Percentiles rank a stretch among this genome's conserved stretches.
phyloP scores from a whole-genome alignment of 2,113 vertebrate species.

The Anguilla rostrata region DNA sequence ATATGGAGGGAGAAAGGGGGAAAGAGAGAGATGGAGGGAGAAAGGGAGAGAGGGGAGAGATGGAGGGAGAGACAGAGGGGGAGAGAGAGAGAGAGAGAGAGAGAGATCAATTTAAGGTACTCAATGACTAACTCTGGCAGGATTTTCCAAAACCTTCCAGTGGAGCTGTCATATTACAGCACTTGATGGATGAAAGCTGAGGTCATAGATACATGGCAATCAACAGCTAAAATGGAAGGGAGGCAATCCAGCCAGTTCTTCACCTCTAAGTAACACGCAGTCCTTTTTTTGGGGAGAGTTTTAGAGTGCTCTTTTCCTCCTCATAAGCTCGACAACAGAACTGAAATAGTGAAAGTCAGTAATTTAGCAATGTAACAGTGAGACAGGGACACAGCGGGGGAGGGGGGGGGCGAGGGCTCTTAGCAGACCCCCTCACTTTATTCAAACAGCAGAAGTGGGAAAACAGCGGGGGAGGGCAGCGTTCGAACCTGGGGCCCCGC shows the following conservation, averaged over 20 bases:
- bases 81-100: slow-evolving; percentile 51
- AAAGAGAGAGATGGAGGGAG: slow-evolving; percentile 44
- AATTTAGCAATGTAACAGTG: too few relatives aligned
- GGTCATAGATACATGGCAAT: slow-evolving; percentile 28
- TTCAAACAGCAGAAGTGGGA: neutral
- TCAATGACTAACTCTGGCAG: slow-evolving; percentile 10
- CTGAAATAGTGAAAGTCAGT: neutral
- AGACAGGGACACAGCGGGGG: too few relatives aligned
- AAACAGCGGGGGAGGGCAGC: neutral
- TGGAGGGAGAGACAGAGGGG: slow-evolving; percentile 1
- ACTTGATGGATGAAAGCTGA: slow-evolving; percentile 29
- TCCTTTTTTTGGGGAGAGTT: too few relatives aligned
- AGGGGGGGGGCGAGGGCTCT: too few relatives aligned
- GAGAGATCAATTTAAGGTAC: slow-evolving; percentile 49
- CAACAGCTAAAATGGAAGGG: slow-evolving; percentile 20
- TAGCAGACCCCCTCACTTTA: neutral
- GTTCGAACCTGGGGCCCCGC: neutral
- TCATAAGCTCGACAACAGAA: neutral
- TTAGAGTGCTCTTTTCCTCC: neutral
- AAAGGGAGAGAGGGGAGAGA: slow-evolving; percentile 45
- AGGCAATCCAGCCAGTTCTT: slow-evolving; percentile 22
- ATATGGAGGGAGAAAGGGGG: slow-evolving; percentile 19
- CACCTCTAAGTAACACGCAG: neutral
- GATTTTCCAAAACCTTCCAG: neutral
- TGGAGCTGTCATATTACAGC: neutral